Evolutionary conservation across 2,888 invertebrate genomes (phyloP), one percentile per base, ranked within the genome.

Genomic region (Erebia aethiops): DNA sequence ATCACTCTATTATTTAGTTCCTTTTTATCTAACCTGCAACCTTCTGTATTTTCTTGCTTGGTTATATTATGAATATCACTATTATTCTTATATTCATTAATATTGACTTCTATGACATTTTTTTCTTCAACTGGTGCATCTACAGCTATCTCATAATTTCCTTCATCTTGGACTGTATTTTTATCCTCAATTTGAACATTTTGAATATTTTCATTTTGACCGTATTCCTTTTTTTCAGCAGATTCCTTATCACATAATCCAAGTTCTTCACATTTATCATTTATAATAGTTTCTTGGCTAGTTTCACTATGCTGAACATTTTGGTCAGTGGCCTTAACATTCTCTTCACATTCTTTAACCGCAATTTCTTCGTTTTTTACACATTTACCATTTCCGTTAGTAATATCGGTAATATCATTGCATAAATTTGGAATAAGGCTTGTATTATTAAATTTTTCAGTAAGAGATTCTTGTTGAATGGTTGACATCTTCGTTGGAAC

Each of bases 401-500:
- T 65, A 43, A 58, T 58, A 43, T 49, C 57, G 54, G 74, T 76
- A 35, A 80, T 75, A 21, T 82, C 79, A 13, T 76, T 80, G 51
- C 78, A 76, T 9, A 82, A 71, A 71, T 80, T 78, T 61, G 80
- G 79, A 73, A 80, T 76, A 35, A 80, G 69, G 70, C 81, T 78
- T 73, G 80, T 84, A 4, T 67, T 60, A 8, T 68, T 71, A 67
- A 81, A 73, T 75, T 83, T 85, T 73, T 82, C 85, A 76, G 72
- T 75, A 14, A 83, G 74, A 67, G 81, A 72, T 70, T 85, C 86
- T 69, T 79, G 76, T 60, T 86, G 82, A 35, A 87, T 72, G 3
- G 82, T 79, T 10, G 90, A 81, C 92, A 92, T 93, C 74, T 85
- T 88, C 73, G 76, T 80, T 69, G 81, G 80, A 78, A 87, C 81